Evolutionary conservation across 53 echinoderm and acorn worm species (phyloP).

Genomic region (Holothuria scabra): DNA sequence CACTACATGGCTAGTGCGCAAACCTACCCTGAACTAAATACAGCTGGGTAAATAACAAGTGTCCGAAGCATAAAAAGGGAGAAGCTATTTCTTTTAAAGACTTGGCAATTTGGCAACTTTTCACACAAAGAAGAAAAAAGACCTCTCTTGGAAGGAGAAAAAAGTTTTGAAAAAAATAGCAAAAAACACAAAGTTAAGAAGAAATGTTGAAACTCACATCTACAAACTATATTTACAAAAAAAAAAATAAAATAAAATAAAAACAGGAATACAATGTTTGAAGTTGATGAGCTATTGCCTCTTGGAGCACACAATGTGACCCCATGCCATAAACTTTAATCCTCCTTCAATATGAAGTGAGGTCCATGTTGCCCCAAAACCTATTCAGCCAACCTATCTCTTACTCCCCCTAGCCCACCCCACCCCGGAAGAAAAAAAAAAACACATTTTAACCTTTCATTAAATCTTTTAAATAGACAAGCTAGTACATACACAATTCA

Average conservation of each 20-base stretch:
- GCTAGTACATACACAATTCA: not conserved
- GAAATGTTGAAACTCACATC: slow-evolving; percentile 50
- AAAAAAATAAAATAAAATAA: not conserved
- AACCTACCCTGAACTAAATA: too few relatives aligned
- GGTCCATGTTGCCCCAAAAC: not conserved
- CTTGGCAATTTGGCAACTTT: slow-evolving; percentile 55
- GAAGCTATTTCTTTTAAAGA: slow-evolving; percentile 35
- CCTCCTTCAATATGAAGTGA: slow-evolving; percentile 13
- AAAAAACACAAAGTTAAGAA: slow-evolving; percentile 26
- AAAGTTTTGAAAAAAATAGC: slow-evolving; percentile 7
- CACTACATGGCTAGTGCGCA: not conserved
- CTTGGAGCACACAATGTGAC: not conserved
- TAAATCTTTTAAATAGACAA: not conserved
- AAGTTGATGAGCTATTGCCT: slow-evolving; percentile 49
- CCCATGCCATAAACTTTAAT: slow-evolving; percentile 6
- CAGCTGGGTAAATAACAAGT: not conserved
- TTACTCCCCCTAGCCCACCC: too few relatives aligned
- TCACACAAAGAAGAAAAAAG: slow-evolving; percentile 14
- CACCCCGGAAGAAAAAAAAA: not conserved
- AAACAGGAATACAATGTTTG: slow-evolving; percentile 51
- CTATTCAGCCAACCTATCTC: not conserved
- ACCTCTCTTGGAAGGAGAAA: not conserved
- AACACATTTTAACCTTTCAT: too few relatives aligned
- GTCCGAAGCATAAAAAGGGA: not conserved
- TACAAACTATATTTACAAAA: slow-evolving; percentile 53